Evolutionary conservation across 64 coral and sea anemone species (phyloP), one percentile per base, ranked within the genome.

Genomic region (Exaiptasia diaphana): DNA sequence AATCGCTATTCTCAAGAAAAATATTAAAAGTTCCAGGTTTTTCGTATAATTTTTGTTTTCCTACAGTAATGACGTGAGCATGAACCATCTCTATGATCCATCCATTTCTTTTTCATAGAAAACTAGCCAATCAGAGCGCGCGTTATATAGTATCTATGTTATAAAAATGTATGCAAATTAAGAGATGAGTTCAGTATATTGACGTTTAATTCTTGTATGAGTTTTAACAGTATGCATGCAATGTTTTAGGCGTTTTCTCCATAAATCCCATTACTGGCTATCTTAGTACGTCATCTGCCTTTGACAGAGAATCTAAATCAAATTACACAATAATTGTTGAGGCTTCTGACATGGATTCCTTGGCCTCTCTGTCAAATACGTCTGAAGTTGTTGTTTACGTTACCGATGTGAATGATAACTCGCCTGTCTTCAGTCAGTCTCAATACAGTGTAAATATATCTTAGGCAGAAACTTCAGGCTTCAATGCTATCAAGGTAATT

Each of bases 241-340:
- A n/a, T 72, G 5, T 32, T 18, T 34, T 20, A 73, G 69, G 41
- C 25, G 9, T n/a, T 8, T 78, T 87, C 37, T 23, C 41, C n/a
- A 38, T 87, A 4, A 44, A 78, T 78, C 32, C 31, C 3, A 12
- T 53, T 38, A 68, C 84, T 54, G 84, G 84, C 54, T 72, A 53
- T 0, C 48, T 87, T 14, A 24, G 42, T 15, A 56, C 75, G 13
- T 67, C 18, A 21, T 44, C 59, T 14, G 24, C 45, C 30, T 32
- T 87, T 25, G 74, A 87, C 35, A 58, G 74, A 14, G 84, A 87
- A 68, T 43, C 49, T 35, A 44, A 38, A 50, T 62, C 70, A 26
- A 53, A 37, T 15, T 87, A 68, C 50, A 68, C 21, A 17, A 18
- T 87, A 28, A 34, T 67, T 63, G 59, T 87, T n/a, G 78, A 23